Conservation (phyloP, 1,140 invertebrate genomes). For the Sitobion miscanthi region DNA sequence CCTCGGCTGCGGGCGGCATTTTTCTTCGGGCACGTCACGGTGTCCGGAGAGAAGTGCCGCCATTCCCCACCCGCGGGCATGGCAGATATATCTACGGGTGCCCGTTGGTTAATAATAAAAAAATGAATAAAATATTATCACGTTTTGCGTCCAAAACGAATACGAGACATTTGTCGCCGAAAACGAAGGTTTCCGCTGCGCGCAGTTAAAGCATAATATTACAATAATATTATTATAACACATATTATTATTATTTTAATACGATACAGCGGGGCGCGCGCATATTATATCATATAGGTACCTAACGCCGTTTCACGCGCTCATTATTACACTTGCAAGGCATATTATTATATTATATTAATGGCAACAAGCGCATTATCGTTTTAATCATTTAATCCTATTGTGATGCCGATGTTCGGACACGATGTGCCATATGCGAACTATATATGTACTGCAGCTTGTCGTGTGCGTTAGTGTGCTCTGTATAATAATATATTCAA, state of each 20-base stretch:
- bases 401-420: neutral
- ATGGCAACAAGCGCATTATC: slow-evolving; percentile 27
- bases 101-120: too few relatives aligned
- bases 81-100: too few relatives aligned
- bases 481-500: neutral
- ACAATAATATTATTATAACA: too few relatives aligned
- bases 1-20: too few relatives aligned
- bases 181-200: neutral
- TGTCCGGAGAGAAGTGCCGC: too few relatives aligned
- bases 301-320: neutral
- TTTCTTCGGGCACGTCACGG: too few relatives aligned
- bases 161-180: neutral
- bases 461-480: neutral
- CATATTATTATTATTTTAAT: neutral
- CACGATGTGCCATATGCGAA: slow-evolving; percentile 19
- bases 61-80: too few relatives aligned
- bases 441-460: neutral
- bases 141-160: neutral
- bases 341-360: slow-evolving; percentile 13
- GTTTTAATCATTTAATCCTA: slow-evolving; percentile 21
- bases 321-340: neutral
- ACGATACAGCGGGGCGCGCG: neutral
- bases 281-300: too few relatives aligned
- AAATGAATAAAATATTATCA: neutral
- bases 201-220: too few relatives aligned